Evolutionary conservation across 23 tunicate genomes (phyloP).

Genomic region (Trididemnum nubilum): DNA sequence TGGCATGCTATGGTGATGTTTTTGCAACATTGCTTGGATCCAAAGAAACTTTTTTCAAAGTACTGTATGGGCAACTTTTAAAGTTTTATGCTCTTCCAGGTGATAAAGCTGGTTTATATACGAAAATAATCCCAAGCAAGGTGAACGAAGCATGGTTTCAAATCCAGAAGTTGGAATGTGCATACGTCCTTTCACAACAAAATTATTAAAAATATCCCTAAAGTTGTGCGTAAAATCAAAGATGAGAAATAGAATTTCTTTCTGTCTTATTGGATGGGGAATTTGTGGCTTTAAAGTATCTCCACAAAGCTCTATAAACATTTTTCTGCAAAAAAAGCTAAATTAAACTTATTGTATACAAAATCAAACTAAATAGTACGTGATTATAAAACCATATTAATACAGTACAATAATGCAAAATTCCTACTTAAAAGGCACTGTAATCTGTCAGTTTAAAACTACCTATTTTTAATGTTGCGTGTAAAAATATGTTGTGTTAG

Average conservation of each 20-base stretch:
- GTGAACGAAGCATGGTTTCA: background rate
- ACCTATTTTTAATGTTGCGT: no score
- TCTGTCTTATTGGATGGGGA: conserved; percentile 5
- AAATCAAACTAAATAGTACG: no score
- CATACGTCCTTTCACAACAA: background rate
- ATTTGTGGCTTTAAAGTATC: background rate
- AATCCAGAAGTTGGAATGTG: conserved; percentile 14
- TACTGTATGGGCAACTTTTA: conserved; percentile 15
- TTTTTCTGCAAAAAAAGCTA: conserved; percentile 31
- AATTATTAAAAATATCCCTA: conserved; percentile 7
- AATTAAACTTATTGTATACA: no score
- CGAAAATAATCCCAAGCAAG: background rate
- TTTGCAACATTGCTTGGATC: no score
- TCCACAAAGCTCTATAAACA: conserved; percentile 2
- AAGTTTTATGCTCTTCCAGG: conserved; percentile 22
- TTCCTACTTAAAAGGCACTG: no score
- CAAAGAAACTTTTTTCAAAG: no score
- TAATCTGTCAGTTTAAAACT: no score
- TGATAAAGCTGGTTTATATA: no score
- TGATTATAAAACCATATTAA: no score
- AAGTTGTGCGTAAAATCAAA: no score
- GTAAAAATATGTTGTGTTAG: no score
- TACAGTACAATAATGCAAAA: no score
- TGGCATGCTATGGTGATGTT: background rate
- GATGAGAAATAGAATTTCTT: conserved; percentile 8